A percentile compares a stretch with the other conserved stretches of the same genome.
Evolutionary conservation across 2,888 invertebrate species (phyloP).

Genomic region (Oxyteleia sp.): DNA sequence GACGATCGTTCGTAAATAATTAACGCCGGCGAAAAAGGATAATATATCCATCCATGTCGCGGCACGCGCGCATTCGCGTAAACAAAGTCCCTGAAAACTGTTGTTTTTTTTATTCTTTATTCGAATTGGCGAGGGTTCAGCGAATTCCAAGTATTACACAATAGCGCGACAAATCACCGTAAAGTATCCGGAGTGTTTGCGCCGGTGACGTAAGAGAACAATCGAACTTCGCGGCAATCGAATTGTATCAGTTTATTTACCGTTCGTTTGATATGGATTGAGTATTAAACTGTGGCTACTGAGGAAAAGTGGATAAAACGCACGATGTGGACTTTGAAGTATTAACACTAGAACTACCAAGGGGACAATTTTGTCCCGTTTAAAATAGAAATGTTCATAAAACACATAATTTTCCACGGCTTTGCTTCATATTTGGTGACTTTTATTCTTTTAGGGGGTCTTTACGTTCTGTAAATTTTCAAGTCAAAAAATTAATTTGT

Average conservation of each 20-base stretch:
- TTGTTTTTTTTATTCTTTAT: slow-evolving; percentile 12
- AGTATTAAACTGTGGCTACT: too few relatives aligned
- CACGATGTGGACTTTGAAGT: too few relatives aligned
- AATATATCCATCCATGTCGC: slow-evolving; percentile 24
- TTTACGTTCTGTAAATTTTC: too few relatives aligned
- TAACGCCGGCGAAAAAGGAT: slow-evolving; percentile 10
- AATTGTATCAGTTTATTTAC: not conserved
- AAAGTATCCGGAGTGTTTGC: slow-evolving; percentile 14
- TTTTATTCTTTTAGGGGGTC: too few relatives aligned
- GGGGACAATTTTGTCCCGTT: too few relatives aligned
- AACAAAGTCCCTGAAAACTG: slow-evolving; percentile 41
- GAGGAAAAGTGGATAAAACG: too few relatives aligned
- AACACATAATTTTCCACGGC: too few relatives aligned
- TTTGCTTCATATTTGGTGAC: too few relatives aligned
- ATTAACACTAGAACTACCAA: too few relatives aligned
- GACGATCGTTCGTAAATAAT: slow-evolving; percentile 24
- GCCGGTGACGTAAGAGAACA: slow-evolving; percentile 7
- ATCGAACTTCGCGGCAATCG: not conserved
- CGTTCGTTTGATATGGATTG: not conserved
- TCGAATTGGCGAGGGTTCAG: slow-evolving; percentile 29
- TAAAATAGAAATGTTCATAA: too few relatives aligned
- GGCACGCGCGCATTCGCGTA: slow-evolving; percentile 29
- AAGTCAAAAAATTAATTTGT: too few relatives aligned
- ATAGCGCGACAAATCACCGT: slow-evolving; percentile 24
- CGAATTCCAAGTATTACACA: slow-evolving; percentile 36